phyloP scores from a whole-genome alignment of 2,888 invertebrate species.

The Tridacna crocea region DNA sequence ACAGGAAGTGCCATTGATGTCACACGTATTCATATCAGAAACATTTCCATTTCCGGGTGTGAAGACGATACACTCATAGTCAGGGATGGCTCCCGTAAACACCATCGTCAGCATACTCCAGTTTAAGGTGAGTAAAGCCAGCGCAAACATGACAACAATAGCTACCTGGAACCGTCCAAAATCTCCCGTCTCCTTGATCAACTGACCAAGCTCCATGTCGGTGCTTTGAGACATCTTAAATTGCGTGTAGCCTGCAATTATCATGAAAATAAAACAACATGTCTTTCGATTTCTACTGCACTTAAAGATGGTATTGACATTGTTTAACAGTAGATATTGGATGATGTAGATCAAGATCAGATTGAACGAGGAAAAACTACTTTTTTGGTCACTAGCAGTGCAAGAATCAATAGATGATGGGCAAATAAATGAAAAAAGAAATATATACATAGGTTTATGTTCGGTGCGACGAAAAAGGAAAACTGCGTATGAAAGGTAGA shows the following conservation, averaged over 20 bases:
- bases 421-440: too few species aligned
- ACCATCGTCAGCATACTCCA: slow-evolving; percentile 65
- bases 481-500: too few species aligned
- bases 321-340: too few species aligned
- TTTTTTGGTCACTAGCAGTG: too few species aligned
- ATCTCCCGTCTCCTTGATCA: slow-evolving; percentile 57
- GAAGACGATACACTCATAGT: slow-evolving; percentile 50
- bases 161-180: slow-evolving; percentile 59
- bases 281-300: too few species aligned
- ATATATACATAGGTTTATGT: too few species aligned
- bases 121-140: slow-evolving; percentile 31
- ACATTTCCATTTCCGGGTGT: not conserved
- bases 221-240: slow-evolving; percentile 8
- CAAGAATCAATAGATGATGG: too few species aligned
- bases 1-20: slow-evolving; percentile 37
- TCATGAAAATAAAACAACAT: too few species aligned
- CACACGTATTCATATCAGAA: slow-evolving; percentile 30
- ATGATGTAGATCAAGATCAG: too few species aligned
- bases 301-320: too few species aligned
- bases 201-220: slow-evolving; percentile 41
- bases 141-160: slow-evolving; percentile 21
- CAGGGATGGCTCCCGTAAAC: slow-evolving; percentile 51
- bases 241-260: not conserved
- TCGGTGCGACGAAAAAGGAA: too few species aligned
- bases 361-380: too few species aligned